Evolutionary conservation across 1,140 invertebrate genomes (phyloP), one percentile per base, ranked within the genome.

Genomic region (Diprion similis): DNA sequence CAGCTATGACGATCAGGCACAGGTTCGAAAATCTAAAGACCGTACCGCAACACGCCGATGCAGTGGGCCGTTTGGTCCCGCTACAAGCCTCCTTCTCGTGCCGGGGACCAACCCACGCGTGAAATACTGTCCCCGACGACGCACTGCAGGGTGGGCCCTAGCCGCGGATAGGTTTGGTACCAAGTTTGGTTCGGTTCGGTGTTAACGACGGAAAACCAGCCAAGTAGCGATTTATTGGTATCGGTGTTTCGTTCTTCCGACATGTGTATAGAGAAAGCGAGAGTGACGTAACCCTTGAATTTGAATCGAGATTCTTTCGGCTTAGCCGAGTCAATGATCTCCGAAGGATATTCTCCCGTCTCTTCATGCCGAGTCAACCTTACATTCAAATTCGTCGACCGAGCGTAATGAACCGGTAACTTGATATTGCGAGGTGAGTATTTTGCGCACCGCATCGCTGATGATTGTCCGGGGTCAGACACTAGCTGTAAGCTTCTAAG

Each of bases 241-340:
- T n/a, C n/a, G n/a, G 13, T 64, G 17, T 15, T 64, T 64, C 59
- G 13, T 64, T 64, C 1, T 64, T 15, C 59, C 13, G 13, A 64
- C 8, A 17, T 64, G 17, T 64, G 59, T 3, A 64, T 4, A 64
- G 17, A 64, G 59, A 15, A 17, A 64, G 13, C 59, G 13, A 64
- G 13, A 64, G 17, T 64, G 59, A 64, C 59, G 59, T 64, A 64
- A 64, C 59, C 59, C 17, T 18, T 64, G 59, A 64, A 64, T 64
- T 15, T 64, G 59, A 64, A 64, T 1, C 59, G 59, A 64, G 17
- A 64, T 64, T 64, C 59, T 18, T 64, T 64, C 13, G 17, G 13
- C 17, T 15, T 64, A 64, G 13, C 13, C 59, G 24, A 37, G 24
- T 37, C 24, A 37, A 37, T 64, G 59, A 64, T 64, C 17, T 64